Percentiles rank a stretch among this genome's conserved stretches.
phyloP scores from a whole-genome alignment of 1,140 invertebrate genomes.

The Bombus huntii region DNA sequence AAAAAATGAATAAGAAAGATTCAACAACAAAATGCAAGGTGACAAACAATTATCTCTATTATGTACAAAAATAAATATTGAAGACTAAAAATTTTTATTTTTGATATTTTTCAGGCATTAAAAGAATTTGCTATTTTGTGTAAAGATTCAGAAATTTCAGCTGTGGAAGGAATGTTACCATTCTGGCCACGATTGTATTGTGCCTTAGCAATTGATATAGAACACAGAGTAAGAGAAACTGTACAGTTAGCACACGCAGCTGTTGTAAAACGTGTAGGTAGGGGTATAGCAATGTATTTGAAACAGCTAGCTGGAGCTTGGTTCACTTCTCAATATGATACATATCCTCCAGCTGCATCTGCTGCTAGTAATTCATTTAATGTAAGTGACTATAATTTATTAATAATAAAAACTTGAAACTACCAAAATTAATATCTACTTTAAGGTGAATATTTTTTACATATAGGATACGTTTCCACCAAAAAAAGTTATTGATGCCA shows the following conservation, averaged over 20 bases:
- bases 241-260: slow-evolving; percentile 87
- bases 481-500: slow-evolving; percentile 87
- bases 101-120: slow-evolving; percentile 84
- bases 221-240: slow-evolving; percentile 91
- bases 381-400: slow-evolving; percentile 75
- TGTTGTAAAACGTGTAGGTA: slow-evolving; percentile 87
- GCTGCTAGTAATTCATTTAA: slow-evolving; percentile 88
- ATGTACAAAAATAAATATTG: neutral
- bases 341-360: slow-evolving; percentile 90
- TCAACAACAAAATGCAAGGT: slow-evolving; percentile 92
- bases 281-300: slow-evolving; percentile 90
- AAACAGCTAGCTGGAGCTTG: slow-evolving; percentile 89
- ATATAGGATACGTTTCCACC: slow-evolving; percentile 87
- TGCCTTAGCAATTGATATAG: slow-evolving; percentile 88
- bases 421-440: neutral
- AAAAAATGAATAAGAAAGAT: slow-evolving; percentile 94
- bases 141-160: slow-evolving; percentile 84
- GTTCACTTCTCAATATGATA: slow-evolving; percentile 91
- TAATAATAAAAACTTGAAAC: neutral
- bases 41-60: slow-evolving; percentile 29
- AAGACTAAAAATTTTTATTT: slow-evolving; percentile 12
- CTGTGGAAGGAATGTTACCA: slow-evolving; percentile 87
- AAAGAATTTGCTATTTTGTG: slow-evolving; percentile 90
- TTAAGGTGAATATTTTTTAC: neutral
- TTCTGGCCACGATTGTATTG: slow-evolving; percentile 91